Base-by-base conservation (phyloP, 2,113 vertebrate species). In the Castor canadensis region DNA sequence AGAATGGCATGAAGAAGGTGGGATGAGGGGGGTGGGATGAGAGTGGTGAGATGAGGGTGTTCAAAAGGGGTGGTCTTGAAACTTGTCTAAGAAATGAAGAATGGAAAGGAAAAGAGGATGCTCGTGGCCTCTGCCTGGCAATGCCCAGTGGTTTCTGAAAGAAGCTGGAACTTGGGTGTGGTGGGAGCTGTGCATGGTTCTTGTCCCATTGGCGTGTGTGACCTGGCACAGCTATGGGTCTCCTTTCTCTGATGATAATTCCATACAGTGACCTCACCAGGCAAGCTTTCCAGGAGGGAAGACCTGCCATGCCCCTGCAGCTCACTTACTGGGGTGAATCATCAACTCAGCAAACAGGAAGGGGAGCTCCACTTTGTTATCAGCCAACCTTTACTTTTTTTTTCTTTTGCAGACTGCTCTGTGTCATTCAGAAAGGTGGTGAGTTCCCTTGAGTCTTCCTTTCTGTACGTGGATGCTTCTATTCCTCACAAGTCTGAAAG, bases 81-180 rank as follows among this genome's bases (percentile, higher is more conserved):
- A 67, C 43, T 56, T 32, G 40, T 22, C 38, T 84, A 26, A 28
- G 62, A 47, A 67, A 58, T 64, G 35, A 69, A 77, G 56, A 82
- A 26, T 13, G 17, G 26, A 40, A 24, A 20, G 38, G 56, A 43
- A 82, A 43, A 32, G 12, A 7, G n/a, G 17, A 32, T 0, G 2
- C 5, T 0, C 1, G 4, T n/a, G 9, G 9, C 10, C 49, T 64
- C 15, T 38, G 13, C 32, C 24, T 20, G 9, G 0, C 1, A 7
- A 3, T 6, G 24, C 5, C 17, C 0, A 0, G 24, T 15, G 30
- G 6, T 11, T 35, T 81, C 73, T 35, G 38, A 52, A 76, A 52
- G n/a, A 47, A 13, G 7, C 47, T 43, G 67, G 30, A 15, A 38
- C 16, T 47, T 3, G 49, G 22, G 17, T 22, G 35, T 54, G 76